Base-by-base conservation (phyloP, 2,113 vertebrate species). In the Aspidoscelis tigris region DNA sequence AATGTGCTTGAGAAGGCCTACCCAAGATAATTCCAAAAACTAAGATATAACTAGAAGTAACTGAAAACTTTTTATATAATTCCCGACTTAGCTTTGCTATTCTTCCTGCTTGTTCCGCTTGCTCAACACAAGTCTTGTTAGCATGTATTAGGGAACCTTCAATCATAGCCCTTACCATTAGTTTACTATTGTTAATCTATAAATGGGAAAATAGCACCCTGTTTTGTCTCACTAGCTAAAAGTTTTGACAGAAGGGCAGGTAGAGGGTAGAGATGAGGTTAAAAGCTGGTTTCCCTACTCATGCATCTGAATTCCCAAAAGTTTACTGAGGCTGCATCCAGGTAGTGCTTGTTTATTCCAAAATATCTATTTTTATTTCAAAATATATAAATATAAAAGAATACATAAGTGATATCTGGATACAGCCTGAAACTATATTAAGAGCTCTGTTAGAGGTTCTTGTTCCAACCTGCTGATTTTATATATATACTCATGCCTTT, bases 21-120 rank as follows among this genome's bases (percentile, higher is more conserved):
- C 92, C 91, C 90, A 90, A 92, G 88, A 89, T 89, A 92, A 88
- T 92, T 92, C 92, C 88, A 92, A 0, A 88, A 90, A 90, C 87
- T 88, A 91, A 90, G 85, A 84, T 47, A 80, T 89, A 84, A 87
- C 86, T 89, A 81, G 84, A 92, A 93, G 86, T 88, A 0, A 87
- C 84, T 86, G 0, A 4, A 78, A 86, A 89, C 76, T 61, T 50
- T 89, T 1, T 87, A 86, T 0, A 0, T 86, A 20, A 74, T 74
- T 44, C 82, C 24, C 50, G 1, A 86, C 80, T 33, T 88, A 65
- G 73, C 86, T 90, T 86, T 88, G 83, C 90, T 72, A 53, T 76
- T 0, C 2, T 87, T 78, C 85, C 68, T 80, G 83, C 86, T 89
- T 80, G 84, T 72, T n/a, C 1, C 75, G 79, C 79, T 87, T 87